These are phyloP conservation scores for Pollenia labialis DNA, from an alignment of 2,888 invertebrate genomes.

Conservation along the genomic window DNA sequence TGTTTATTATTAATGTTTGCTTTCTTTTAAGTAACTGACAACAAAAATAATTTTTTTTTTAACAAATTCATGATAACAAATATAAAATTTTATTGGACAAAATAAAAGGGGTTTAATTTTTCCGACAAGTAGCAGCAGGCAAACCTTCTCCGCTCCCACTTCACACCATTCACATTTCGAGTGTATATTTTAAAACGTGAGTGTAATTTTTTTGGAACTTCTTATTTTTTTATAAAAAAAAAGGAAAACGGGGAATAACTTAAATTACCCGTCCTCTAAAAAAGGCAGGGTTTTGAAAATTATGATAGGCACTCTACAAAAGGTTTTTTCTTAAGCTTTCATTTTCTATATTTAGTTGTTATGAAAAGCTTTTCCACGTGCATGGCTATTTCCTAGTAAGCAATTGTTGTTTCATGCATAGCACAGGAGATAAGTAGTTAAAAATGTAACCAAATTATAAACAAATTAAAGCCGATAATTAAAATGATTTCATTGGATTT, in stretches of 20 bases:
- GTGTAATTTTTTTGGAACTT: constrained; percentile 2
- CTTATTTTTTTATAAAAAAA: constrained; percentile 7
- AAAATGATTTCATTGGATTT: too few species aligned
- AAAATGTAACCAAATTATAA: too few species aligned
- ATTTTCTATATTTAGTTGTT: too few species aligned
- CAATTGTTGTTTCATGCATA: too few species aligned
- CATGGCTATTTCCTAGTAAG: too few species aligned
- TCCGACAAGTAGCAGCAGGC: constrained; percentile 18
- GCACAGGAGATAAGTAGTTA: too few species aligned
- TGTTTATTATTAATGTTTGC: not conserved
- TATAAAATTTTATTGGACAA: constrained; percentile 41
- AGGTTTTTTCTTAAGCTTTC: too few species aligned
- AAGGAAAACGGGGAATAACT: not conserved
- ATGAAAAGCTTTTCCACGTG: too few species aligned
- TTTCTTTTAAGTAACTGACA: not conserved
- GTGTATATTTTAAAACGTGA: not conserved
- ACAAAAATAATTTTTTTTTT: constrained; percentile 10
- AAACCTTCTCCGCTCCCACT: not conserved
- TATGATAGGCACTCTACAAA: too few species aligned
- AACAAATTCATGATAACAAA: constrained; percentile 33
- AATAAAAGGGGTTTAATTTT: constrained; percentile 34
- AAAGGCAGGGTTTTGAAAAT: too few species aligned
- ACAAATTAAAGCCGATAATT: too few species aligned
- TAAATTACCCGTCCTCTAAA: too few species aligned
- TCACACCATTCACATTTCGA: constrained; percentile 28